Percentiles rank a stretch among this genome's conserved stretches.
Evolutionary conservation across 2,797 vertebrate genomes (phyloP).

Genomic region (Rousettus madagascariensis): DNA sequence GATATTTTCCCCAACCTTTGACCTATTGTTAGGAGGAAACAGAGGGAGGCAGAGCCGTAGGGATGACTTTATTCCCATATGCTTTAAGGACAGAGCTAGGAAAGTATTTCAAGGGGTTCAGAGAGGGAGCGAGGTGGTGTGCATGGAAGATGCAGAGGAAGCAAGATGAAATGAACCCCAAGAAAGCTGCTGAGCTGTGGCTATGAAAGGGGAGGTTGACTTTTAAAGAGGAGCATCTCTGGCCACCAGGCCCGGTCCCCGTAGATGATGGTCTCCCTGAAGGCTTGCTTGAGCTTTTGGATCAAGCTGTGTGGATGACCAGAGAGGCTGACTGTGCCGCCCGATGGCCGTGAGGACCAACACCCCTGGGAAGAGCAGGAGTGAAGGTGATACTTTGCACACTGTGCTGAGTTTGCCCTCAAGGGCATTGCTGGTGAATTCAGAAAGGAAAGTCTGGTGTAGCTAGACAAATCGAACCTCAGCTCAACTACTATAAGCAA

Average conservation of each 20-base stretch:
- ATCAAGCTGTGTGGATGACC: background rate
- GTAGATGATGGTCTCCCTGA: background rate
- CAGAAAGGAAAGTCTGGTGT: background rate
- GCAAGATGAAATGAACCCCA: background rate
- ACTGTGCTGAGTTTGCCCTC: background rate
- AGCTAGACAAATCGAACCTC: background rate
- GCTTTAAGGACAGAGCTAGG: background rate
- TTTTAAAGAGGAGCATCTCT: background rate
- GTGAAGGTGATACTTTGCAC: background rate
- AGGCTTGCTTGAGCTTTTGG: background rate
- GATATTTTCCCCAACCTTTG: background rate
- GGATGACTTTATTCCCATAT: background rate
- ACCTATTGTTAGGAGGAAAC: background rate
- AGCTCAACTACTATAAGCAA: too few species aligned
- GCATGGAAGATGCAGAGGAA: accelerated
- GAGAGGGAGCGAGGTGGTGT: background rate
- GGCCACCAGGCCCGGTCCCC: background rate
- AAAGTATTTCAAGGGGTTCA: background rate
- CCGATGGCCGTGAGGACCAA: background rate
- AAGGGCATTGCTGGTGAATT: background rate
- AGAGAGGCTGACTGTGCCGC: background rate
- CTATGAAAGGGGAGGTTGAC: background rate
- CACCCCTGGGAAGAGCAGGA: background rate
- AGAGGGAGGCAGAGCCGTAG: background rate
- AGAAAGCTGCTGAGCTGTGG: background rate